Conservation (phyloP, 1,140 invertebrate genomes). For the Conus ventricosus region DNA sequence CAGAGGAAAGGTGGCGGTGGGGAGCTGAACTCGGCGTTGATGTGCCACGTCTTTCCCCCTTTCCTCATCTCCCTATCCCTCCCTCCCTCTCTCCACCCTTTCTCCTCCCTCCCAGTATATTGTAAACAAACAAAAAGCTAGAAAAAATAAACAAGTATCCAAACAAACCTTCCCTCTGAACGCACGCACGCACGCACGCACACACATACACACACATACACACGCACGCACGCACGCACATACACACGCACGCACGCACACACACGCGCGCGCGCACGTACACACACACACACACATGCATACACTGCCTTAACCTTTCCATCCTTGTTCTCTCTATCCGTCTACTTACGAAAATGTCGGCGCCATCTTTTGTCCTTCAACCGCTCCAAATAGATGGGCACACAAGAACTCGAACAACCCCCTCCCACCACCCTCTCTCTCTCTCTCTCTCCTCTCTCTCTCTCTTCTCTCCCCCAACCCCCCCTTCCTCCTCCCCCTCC, state of each 20-base stretch:
- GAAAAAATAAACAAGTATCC: no score
- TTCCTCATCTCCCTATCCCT: not conserved
- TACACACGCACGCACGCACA: not conserved
- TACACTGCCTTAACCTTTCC: not conserved
- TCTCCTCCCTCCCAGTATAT: not conserved
- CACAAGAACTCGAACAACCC: not conserved
- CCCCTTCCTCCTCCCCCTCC: no score
- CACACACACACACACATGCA: not conserved
- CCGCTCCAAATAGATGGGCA: not conserved
- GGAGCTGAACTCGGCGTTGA: not conserved
- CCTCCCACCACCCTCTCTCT: not conserved
- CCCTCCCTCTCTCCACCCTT: not conserved
- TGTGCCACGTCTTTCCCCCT: not conserved
- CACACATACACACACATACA: constrained; percentile 37
- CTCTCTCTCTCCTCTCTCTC: constrained; percentile 14
- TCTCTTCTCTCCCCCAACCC: no score
- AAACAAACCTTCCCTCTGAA: not conserved
- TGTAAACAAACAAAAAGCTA: not conserved
- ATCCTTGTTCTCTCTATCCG: not conserved
- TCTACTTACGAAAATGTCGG: not conserved
- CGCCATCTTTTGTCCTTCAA: no score
- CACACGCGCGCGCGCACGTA: constrained; percentile 14
- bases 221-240: constrained; percentile 45
- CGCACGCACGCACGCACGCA: constrained; percentile 43
- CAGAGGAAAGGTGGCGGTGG: no score